A percentile compares a stretch with the other conserved stretches of the same genome.
phyloP scores from a whole-genome alignment of 2,113 vertebrate species.

The Myanophis thanlyinensis region DNA sequence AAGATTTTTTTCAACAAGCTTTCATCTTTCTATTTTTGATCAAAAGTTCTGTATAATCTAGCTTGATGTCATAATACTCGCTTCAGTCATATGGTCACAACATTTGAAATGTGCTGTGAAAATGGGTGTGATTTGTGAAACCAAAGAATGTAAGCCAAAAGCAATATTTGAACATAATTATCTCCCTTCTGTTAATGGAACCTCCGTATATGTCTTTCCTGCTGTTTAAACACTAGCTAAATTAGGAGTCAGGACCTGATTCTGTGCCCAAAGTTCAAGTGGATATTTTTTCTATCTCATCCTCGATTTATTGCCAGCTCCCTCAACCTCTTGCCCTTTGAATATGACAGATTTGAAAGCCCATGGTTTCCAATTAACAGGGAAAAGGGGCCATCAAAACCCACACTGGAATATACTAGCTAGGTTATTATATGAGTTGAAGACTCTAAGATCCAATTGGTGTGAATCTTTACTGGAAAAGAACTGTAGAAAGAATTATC shows the following conservation, averaged over 20 bases:
- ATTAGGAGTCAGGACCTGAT: slow-evolving; percentile 53
- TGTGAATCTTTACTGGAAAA: neutral
- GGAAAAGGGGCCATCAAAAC: neutral
- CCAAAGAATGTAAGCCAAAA: neutral
- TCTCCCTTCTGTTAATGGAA: neutral
- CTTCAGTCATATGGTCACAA: neutral
- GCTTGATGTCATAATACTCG: neutral
- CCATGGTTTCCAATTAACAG: neutral
- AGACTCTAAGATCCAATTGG: neutral
- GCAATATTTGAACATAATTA: neutral
- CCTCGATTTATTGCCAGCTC: neutral
- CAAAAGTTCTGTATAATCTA: neutral
- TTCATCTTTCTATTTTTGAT: neutral
- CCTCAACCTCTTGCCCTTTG: neutral
- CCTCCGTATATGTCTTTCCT: neutral
- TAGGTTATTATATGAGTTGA: neutral
- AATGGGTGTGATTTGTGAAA: neutral
- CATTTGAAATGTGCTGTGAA: neutral
- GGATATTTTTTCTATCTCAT: slow-evolving; percentile 44
- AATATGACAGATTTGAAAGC: neutral
- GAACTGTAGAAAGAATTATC: neutral
- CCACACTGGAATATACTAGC: neutral
- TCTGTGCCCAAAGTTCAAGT: slow-evolving; percentile 61
- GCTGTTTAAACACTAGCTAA: neutral
- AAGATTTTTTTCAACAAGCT: neutral